These are phyloP conservation scores for Drosophila mojavensis DNA, from an alignment of 1,140 invertebrate genomes.

Conservation along the genomic window DNA sequence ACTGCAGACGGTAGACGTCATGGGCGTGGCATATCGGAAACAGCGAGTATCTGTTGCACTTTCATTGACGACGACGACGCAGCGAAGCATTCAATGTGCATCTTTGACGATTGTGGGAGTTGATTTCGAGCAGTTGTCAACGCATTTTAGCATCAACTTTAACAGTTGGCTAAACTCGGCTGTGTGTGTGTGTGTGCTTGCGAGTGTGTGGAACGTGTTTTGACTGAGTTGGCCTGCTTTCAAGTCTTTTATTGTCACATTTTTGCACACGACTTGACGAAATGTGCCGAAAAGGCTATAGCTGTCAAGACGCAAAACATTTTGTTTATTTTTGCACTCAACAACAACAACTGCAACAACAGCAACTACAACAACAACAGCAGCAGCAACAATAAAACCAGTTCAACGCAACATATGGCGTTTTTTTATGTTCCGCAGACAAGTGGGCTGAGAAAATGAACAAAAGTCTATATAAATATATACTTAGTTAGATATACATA, in stretches of 20 bases:
- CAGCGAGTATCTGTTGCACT: slow-evolving; percentile 40
- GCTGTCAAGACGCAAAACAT: slow-evolving; percentile 44
- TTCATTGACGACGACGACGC: slow-evolving; percentile 32
- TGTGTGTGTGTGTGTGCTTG: neutral
- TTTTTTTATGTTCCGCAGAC: slow-evolving; percentile 44
- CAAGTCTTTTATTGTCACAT: slow-evolving; percentile 50
- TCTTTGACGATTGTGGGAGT: slow-evolving; percentile 8
- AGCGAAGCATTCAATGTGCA: slow-evolving; percentile 20
- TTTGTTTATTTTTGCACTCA: slow-evolving; percentile 69
- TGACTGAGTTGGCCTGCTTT: slow-evolving; percentile 39
- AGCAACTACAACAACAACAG: slow-evolving; percentile 27
- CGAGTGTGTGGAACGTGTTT: slow-evolving; percentile 56
- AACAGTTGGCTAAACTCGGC: slow-evolving; percentile 2
- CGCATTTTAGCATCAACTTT: slow-evolving; percentile 56
- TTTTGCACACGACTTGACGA: slow-evolving; percentile 67
- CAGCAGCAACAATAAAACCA: slow-evolving; percentile 55
- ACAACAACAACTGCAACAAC: slow-evolving; percentile 4
- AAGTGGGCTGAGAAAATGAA: slow-evolving; percentile 38
- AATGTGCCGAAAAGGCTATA: slow-evolving; percentile 62
- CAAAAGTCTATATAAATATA: slow-evolving; percentile 5
- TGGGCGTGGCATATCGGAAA: slow-evolving; percentile 9
- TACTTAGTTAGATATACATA: neutral
- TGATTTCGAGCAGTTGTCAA: slow-evolving; percentile 61
- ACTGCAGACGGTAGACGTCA: neutral
- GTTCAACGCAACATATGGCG: slow-evolving; percentile 65